Conservation (phyloP, 2,113 vertebrate species). For the Collichthys lucidus region DNA sequence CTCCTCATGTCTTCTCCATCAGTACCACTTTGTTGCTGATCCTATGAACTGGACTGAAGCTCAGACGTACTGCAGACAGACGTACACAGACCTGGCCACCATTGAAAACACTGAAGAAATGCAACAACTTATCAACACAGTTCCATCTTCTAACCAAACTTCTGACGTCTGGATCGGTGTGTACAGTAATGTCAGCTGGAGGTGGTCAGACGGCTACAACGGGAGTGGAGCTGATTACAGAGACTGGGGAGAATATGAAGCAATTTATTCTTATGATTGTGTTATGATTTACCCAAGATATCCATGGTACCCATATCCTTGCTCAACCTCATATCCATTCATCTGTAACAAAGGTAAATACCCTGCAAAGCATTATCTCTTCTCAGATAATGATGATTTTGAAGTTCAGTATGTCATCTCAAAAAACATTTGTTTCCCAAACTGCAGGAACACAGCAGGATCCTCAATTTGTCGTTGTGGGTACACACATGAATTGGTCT, state of each 20-base stretch:
- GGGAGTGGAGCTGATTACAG: not conserved
- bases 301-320: too few relatives aligned
- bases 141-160: not conserved
- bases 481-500: fast-evolving
- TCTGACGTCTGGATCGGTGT: constrained; percentile 21
- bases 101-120: not conserved
- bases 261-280: too few relatives aligned
- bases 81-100: constrained; percentile 14
- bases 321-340: not conserved
- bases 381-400: not conserved
- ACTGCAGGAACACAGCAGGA: not conserved
- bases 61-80: constrained; percentile 35
- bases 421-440: too few relatives aligned
- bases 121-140: not conserved
- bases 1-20: not conserved
- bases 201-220: constrained; percentile 4
- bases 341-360: not conserved
- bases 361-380: not conserved
- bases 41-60: constrained; percentile 6
- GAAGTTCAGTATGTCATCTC: not conserved
- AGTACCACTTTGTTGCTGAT: constrained; percentile 26
- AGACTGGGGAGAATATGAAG: too few relatives aligned
- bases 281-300: too few relatives aligned
- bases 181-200: not conserved
- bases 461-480: not conserved